Evolutionary conservation across 2,888 invertebrate species (phyloP).

Genomic region (Drosophila imparisetae): DNA sequence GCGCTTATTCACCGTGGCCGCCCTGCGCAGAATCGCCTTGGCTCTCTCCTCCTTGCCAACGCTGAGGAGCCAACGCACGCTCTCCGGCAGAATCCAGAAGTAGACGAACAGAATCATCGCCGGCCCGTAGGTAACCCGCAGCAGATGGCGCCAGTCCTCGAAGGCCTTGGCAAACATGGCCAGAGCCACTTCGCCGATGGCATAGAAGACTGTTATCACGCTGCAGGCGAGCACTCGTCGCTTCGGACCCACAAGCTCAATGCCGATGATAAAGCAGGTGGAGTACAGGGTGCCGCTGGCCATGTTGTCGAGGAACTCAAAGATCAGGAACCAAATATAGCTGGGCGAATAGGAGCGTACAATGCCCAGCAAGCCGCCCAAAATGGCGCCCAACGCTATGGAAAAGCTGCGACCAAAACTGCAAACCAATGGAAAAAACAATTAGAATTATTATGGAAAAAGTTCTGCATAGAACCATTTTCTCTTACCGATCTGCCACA

Average conservation of each 20-base stretch:
- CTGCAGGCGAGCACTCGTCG: constrained; percentile 90
- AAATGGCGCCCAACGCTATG: constrained; percentile 85
- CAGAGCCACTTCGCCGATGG: constrained; percentile 89
- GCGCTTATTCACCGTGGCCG: constrained; percentile 88
- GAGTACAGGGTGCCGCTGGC: constrained; percentile 90
- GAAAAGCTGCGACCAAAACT: constrained; percentile 87
- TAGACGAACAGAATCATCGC: constrained; percentile 89
- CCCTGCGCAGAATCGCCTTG: constrained; percentile 86
- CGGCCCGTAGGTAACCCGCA: constrained; percentile 88
- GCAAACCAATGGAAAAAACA: background rate
- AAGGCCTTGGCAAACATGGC: constrained; percentile 89
- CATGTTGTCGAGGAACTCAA: constrained; percentile 90
- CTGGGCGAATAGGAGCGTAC: constrained; percentile 89
- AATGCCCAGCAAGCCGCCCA: constrained; percentile 88
- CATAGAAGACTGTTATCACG: constrained; percentile 89
- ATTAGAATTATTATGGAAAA: background rate
- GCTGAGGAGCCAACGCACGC: constrained; percentile 90
- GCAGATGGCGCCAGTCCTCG: constrained; percentile 89
- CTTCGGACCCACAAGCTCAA: constrained; percentile 91
- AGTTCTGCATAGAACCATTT: background rate
- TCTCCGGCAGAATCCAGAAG: constrained; percentile 89
- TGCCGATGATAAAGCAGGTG: constrained; percentile 89
- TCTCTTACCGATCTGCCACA: constrained; percentile 89
- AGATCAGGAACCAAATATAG: constrained; percentile 89
- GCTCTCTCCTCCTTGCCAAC: constrained; percentile 87